phyloP scores from a whole-genome alignment of 2,888 invertebrate genomes.

The Eucera pruinosa region DNA sequence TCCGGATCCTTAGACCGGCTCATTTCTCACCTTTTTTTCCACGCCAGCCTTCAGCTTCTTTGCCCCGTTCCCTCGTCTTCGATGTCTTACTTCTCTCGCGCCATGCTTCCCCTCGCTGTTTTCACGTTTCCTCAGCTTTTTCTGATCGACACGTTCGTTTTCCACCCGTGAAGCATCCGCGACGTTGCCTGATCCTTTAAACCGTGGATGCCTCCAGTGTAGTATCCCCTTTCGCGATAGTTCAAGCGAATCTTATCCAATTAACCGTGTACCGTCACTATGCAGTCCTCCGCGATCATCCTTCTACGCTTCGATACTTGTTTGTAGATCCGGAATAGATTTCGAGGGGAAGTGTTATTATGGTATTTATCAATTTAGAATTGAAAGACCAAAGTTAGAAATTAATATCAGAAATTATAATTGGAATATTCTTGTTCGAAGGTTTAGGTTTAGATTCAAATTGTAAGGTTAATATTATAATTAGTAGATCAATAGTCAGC shows the following conservation, averaged over 20 bases:
- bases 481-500: too few relatives aligned
- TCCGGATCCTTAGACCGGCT: slow-evolving; percentile 17
- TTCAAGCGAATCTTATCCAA: slow-evolving; percentile 24
- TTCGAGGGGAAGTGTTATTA: too few relatives aligned
- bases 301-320: neutral
- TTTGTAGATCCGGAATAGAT: too few relatives aligned
- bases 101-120: neutral
- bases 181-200: neutral
- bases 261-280: slow-evolving; percentile 33
- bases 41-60: slow-evolving; percentile 20
- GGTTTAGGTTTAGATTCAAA: too few relatives aligned
- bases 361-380: too few relatives aligned
- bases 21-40: slow-evolving; percentile 49
- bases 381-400: too few relatives aligned
- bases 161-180: neutral
- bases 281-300: slow-evolving; percentile 44
- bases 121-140: slow-evolving; percentile 40
- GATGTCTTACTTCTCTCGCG: slow-evolving; percentile 32
- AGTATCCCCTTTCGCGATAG: neutral
- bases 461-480: too few relatives aligned
- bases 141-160: neutral
- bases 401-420: too few relatives aligned
- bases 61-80: slow-evolving; percentile 11
- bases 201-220: slow-evolving; percentile 7
- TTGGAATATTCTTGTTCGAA: too few relatives aligned